Conservation (phyloP, 2,888 invertebrate genomes). For the Cerastis rubricosa region DNA sequence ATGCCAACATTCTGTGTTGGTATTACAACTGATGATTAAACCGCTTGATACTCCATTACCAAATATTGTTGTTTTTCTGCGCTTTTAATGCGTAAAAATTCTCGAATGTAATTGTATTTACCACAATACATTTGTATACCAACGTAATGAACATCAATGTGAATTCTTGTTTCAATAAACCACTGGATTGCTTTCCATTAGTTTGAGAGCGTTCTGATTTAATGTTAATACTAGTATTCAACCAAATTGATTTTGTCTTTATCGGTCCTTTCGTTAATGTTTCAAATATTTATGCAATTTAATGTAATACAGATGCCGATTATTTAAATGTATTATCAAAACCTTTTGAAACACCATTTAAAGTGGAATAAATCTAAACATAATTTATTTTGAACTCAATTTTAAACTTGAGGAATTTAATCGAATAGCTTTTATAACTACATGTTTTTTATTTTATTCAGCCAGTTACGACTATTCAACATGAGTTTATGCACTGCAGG, state of each 20-base stretch:
- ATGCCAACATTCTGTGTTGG: neutral
- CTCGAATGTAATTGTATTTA: neutral
- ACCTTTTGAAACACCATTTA: too few relatives aligned
- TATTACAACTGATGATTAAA: neutral
- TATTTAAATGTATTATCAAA: too few relatives aligned
- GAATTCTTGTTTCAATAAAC: conserved; percentile 15
- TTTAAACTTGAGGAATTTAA: too few relatives aligned
- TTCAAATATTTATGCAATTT: neutral
- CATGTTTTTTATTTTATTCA: too few relatives aligned
- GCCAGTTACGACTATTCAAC: too few relatives aligned
- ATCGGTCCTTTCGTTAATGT: neutral
- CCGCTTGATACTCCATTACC: neutral
- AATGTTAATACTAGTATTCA: neutral
- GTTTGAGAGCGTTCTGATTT: neutral
- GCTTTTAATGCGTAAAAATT: neutral
- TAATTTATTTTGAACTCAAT: too few relatives aligned
- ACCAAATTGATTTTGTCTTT: neutral
- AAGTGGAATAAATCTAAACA: too few relatives aligned
- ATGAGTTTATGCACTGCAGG: too few relatives aligned
- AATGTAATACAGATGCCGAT: neutral
- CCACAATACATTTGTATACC: conserved; percentile 3
- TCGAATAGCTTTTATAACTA: too few relatives aligned
- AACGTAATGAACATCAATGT: conserved; percentile 5
- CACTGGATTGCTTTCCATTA: conserved; percentile 9
- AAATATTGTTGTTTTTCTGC: neutral